These are phyloP conservation scores for Coptodon bakossiorum DNA, from an alignment of 2,113 vertebrate species.

Conservation along the genomic window DNA sequence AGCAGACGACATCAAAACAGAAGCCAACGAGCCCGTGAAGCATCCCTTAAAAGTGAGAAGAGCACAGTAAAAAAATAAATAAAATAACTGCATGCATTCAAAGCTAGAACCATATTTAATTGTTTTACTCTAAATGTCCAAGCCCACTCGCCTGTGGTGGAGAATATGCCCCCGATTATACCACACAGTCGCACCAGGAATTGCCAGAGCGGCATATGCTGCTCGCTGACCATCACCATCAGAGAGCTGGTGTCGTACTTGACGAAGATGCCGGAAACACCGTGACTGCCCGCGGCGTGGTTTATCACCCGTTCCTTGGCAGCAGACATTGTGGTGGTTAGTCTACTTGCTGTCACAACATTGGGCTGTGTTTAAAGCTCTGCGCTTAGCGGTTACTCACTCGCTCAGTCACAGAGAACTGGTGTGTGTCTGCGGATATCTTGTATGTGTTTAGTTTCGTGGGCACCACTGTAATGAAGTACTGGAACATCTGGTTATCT, in stretches of 20 bases:
- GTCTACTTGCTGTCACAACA: neutral
- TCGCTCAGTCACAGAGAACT: constrained; percentile 94
- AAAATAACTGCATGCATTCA: neutral
- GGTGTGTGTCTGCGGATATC: constrained; percentile 91
- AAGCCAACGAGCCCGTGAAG: constrained; percentile 87
- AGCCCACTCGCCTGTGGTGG: constrained; percentile 82
- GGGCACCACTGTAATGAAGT: constrained; percentile 97
- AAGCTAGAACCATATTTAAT: neutral
- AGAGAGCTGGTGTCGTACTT: constrained; percentile 96
- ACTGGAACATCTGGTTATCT: constrained; percentile 99
- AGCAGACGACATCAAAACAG: constrained; percentile 85
- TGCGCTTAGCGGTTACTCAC: constrained; percentile 59
- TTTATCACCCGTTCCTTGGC: constrained; percentile 89
- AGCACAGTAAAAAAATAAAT: neutral
- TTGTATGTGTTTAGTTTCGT: constrained; percentile 88
- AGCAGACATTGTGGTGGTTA: neutral
- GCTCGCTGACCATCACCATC: constrained; percentile 94
- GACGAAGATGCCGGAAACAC: constrained; percentile 94
- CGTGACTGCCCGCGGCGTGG: constrained; percentile 93
- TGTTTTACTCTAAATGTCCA: neutral
- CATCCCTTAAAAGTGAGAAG: constrained; percentile 77
- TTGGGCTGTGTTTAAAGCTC: neutral
- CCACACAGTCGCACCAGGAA: constrained; percentile 94
- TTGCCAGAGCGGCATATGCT: constrained; percentile 96
- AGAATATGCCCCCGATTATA: constrained; percentile 93